Evolutionary conservation across 2,113 vertebrate genomes (phyloP).

Genomic region (Benitochromis conjunctus): DNA sequence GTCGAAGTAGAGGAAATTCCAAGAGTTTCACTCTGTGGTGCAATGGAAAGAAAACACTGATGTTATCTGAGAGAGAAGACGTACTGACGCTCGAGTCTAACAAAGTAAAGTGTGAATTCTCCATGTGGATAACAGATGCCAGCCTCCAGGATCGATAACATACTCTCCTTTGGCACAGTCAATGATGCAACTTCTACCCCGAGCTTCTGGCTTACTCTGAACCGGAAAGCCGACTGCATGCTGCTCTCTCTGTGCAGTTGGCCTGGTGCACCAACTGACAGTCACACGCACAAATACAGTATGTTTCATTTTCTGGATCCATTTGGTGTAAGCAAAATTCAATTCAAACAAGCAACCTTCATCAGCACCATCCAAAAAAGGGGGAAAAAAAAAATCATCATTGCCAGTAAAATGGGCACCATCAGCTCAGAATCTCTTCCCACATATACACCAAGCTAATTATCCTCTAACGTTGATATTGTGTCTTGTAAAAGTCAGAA

Average conservation of each 20-base stretch:
- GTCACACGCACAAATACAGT: not conserved
- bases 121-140: slow-evolving; percentile 29
- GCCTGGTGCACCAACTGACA: not conserved
- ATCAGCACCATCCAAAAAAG: not conserved
- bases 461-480: slow-evolving; percentile 18
- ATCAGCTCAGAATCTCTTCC: not conserved
- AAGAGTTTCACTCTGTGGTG: not conserved
- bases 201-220: not conserved
- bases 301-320: slow-evolving; percentile 28
- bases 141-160: slow-evolving; percentile 12
- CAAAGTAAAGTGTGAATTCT: not conserved
- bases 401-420: not conserved
- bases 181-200: not conserved
- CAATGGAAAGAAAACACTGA: not conserved
- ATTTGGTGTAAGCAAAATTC: not conserved
- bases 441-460: slow-evolving; percentile 1
- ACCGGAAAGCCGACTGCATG: not conserved
- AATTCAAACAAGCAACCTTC: slow-evolving; percentile 1
- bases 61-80: not conserved
- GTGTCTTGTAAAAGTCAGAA: slow-evolving; percentile 27
- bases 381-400: not conserved
- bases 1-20: not conserved
- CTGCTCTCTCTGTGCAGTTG: not conserved
- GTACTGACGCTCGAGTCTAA: not conserved
- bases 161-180: slow-evolving; percentile 12